Evolutionary conservation across 2,888 invertebrate species (phyloP).

Genomic region (Drosophila monieri): DNA sequence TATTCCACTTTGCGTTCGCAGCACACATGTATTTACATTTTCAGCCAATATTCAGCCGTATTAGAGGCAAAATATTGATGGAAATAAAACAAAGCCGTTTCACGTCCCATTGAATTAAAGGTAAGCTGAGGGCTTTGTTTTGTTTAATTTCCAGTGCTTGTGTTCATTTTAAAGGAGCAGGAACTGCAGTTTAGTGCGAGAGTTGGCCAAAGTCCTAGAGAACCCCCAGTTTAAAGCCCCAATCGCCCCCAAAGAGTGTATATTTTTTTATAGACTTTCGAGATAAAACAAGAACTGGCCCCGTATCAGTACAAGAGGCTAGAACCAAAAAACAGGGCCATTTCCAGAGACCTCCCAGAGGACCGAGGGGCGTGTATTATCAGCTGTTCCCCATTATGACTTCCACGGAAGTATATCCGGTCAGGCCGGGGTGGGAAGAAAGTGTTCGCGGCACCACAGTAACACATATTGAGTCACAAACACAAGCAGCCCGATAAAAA

Average conservation of each 20-base stretch:
- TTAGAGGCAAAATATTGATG: neutral
- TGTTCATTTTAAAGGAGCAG: too few species aligned
- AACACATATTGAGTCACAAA: conserved; percentile 38
- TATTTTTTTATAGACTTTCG: conserved; percentile 3
- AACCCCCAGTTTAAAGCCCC: too few species aligned
- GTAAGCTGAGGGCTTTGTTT: neutral
- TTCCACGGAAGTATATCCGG: conserved; percentile 61
- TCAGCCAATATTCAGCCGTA: neutral
- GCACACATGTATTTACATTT: neutral
- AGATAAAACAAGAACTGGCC: conserved; percentile 15
- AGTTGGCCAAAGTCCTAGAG: too few species aligned
- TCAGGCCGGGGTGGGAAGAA: conserved; percentile 16
- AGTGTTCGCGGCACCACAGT: conserved; percentile 23
- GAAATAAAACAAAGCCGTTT: neutral
- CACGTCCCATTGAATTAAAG: neutral
- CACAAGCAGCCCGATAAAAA: conserved; percentile 66
- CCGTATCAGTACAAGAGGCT: conserved; percentile 2
- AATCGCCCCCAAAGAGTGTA: neutral
- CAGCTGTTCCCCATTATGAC: conserved; percentile 74
- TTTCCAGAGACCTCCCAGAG: conserved; percentile 16
- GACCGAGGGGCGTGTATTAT: conserved; percentile 52
- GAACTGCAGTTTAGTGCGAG: too few species aligned
- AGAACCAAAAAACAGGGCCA: conserved; percentile 29
- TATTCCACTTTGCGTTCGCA: neutral
- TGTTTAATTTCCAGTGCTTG: neutral